Evolutionary conservation across 1,140 invertebrate genomes (phyloP).

Genomic region (Aphaenogaster rudis): DNA sequence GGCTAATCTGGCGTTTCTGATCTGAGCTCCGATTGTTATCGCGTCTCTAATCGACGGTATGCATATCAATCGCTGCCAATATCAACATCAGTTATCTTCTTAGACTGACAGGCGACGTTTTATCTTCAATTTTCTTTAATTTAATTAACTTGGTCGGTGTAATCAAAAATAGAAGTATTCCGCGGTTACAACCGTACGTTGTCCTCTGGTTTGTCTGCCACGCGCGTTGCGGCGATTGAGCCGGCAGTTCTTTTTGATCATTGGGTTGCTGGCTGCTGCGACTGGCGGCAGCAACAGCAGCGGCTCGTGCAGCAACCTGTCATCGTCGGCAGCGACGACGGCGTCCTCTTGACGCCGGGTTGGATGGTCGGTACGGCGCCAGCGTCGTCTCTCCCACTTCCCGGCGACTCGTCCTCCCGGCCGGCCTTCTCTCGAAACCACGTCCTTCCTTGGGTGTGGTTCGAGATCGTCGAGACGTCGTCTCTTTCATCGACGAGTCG

Average conservation of each 20-base stretch:
- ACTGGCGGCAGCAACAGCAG: not conserved
- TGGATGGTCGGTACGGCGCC: conserved; percentile 72
- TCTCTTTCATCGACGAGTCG: conserved; percentile 43
- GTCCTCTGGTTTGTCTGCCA: not conserved
- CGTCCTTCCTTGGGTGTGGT: conserved; percentile 76
- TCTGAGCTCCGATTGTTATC: conserved; percentile 22
- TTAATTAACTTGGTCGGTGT: not conserved
- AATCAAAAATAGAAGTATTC: not conserved
- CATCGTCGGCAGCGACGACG: conserved; percentile 65
- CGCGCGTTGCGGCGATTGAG: not conserved
- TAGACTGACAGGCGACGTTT: not conserved
- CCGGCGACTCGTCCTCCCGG: conserved; percentile 65
- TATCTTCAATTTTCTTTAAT: not conserved
- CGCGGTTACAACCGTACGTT: not conserved
- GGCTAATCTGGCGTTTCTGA: not conserved
- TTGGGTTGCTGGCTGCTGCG: not conserved
- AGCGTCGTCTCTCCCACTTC: conserved; percentile 70
- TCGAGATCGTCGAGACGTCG: conserved; percentile 56
- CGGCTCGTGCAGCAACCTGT: conserved; percentile 74
- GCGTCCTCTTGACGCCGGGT: conserved; percentile 73
- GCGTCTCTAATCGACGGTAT: not conserved
- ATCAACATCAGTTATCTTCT: conserved; percentile 1
- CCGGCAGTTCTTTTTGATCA: not conserved
- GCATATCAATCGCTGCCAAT: not conserved
- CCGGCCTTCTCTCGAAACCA: conserved; percentile 68